Evolutionary conservation across 2,888 invertebrate genomes (phyloP), one percentile per base, ranked within the genome.

Genomic region (Hirtodrosophila cameraria): DNA sequence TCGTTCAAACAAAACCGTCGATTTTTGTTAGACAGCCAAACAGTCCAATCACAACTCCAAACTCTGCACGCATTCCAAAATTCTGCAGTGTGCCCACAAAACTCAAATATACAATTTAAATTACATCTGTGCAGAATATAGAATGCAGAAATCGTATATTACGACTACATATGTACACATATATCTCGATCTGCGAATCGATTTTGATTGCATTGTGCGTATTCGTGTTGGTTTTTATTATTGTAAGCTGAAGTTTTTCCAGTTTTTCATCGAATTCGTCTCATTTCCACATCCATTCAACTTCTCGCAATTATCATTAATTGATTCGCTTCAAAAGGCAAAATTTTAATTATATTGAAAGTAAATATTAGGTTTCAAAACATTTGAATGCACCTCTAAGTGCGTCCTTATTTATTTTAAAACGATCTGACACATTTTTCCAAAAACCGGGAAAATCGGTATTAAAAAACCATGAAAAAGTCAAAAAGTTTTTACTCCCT

Each of bases 161-260:
- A 46, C 2, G 58, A n/a, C n/a, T 8, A 33, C 8, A 31, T 12
- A 27, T 33, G 18, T 38, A 27, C 6, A 39, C 7, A 41, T 20
- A 54, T 27, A 39, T 67, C 35, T 59, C 59, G 75, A 75, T 74
- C 59, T 64, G 65, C 62, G 59, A 72, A 57, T 60, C 41, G 69
- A 81, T 75, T 83, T 81, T 80, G 65, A 80, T 86, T 84, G 81
- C 63, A 76, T 60, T 36, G 59, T 39, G 75, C 75, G 52, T 61
- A 49, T 53, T 41, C 12, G 84, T 82, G 86, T 84, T 82, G 86
- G 86, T 86, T 86, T 82, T 82, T 46, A 68, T 86, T 84, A 72
- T 67, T 48, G 73, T 36, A n/a, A 30, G 63, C 67, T 54, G 58
- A 66, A 55, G 63, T 59, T 64, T 68, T 65, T 77, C 54, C 43